Evolutionary conservation across 2,888 invertebrate genomes (phyloP).

Genomic region (Synanthedon formicaeformis): DNA sequence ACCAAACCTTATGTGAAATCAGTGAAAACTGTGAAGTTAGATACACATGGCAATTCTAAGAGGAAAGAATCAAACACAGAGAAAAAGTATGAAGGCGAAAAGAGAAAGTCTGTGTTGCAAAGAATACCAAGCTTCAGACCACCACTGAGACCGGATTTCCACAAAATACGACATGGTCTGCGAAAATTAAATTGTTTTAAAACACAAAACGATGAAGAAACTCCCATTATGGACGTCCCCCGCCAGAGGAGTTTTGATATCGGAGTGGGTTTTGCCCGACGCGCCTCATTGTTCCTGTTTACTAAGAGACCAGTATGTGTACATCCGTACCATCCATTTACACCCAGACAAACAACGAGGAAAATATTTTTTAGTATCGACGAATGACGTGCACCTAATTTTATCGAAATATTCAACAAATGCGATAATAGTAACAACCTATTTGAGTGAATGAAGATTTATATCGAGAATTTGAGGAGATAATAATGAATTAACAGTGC

Average conservation of each 20-base stretch:
- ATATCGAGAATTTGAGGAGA: too few species aligned
- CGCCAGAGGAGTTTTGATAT: conserved; percentile 58
- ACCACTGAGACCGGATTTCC: conserved; percentile 30
- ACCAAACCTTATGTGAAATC: conserved; percentile 24
- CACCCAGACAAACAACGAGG: conserved; percentile 51
- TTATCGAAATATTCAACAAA: not conserved
- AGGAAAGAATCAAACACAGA: conserved; percentile 9
- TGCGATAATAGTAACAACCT: too few species aligned
- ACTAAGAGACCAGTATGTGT: conserved; percentile 49
- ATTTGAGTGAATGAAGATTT: too few species aligned
- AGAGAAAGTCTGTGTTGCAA: conserved; percentile 19
- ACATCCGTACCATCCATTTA: conserved; percentile 60
- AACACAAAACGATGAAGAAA: conserved; percentile 23
- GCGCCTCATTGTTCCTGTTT: conserved; percentile 52
- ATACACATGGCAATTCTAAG: conserved; percentile 1
- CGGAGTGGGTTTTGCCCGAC: conserved; percentile 47
- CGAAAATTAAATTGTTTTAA: conserved; percentile 44
- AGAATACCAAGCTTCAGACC: conserved; percentile 30
- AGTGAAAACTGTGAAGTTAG: conserved; percentile 9
- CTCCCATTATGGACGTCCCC: conserved; percentile 38
- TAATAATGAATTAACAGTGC: too few species aligned
- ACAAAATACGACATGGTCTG: conserved; percentile 32
- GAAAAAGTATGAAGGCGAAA: conserved; percentile 13
- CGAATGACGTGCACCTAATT: conserved; percentile 9
- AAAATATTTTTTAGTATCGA: conserved; percentile 42